A percentile compares a stretch with the other conserved stretches of the same genome.
Conservation (phyloP, 1,140 invertebrate genomes). For the Paraescarpia echinospica region DNA sequence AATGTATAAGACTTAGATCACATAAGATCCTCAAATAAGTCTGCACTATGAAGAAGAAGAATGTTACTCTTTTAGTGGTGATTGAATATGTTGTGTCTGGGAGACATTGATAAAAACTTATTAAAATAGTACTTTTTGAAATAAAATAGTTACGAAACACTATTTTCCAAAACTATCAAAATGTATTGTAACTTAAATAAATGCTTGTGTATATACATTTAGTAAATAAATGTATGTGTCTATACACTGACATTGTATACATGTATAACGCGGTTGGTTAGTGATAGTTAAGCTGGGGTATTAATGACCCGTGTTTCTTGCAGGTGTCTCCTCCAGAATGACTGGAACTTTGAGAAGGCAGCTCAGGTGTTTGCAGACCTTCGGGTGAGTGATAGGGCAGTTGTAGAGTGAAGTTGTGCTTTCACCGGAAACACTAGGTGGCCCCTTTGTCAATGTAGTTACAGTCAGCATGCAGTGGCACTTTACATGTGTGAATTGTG, state of each 20-base stretch:
- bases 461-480: too few species aligned
- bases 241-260: background rate
- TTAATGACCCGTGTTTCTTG: constrained; percentile 31
- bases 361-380: constrained; percentile 76
- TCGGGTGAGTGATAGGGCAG: constrained; percentile 51
- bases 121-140: background rate
- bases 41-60: too few species aligned
- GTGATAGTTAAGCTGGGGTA: background rate
- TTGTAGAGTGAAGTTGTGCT: background rate
- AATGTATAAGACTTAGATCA: too few species aligned
- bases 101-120: background rate
- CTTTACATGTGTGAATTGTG: too few species aligned
- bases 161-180: background rate
- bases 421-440: background rate
- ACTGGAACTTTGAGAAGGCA: constrained; percentile 80
- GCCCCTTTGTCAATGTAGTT: too few species aligned
- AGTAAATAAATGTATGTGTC: background rate
- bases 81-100: background rate
- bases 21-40: too few species aligned
- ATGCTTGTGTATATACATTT: background rate
- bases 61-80: too few species aligned
- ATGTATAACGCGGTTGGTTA: background rate
- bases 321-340: constrained; percentile 83
- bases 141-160: background rate
- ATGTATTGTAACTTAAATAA: background rate